phyloP scores from a whole-genome alignment of 2,113 vertebrate genomes.

The Scalopus aquaticus region DNA sequence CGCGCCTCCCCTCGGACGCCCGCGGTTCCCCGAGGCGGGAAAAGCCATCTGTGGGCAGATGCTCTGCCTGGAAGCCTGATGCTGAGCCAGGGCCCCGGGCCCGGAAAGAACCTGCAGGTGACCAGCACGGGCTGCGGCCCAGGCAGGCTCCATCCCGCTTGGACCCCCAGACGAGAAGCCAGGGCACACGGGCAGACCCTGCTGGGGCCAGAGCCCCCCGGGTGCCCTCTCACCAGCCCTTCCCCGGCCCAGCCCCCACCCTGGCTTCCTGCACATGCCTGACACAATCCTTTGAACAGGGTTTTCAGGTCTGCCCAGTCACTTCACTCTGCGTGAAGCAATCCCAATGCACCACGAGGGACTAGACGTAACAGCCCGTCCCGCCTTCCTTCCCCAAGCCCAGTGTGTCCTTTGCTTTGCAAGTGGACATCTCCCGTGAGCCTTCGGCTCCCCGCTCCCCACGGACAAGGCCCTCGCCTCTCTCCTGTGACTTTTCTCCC shows the following conservation, averaged over 20 bases:
- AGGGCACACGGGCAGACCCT: background rate
- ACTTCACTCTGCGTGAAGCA: background rate
- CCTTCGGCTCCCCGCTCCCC: too few relatives aligned
- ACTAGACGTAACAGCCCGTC: background rate
- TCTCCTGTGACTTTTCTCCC: background rate
- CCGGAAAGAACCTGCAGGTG: background rate
- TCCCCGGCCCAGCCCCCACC: background rate
- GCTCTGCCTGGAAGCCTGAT: background rate
- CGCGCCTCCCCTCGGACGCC: background rate
- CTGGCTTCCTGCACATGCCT: constrained; percentile 50
- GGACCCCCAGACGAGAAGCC: background rate
- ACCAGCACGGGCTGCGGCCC: rapidly evolving
- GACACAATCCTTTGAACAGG: background rate
- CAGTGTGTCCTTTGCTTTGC: rapidly evolving
- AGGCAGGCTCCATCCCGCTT: background rate
- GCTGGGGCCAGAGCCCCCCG: background rate
- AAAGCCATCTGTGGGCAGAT: background rate
- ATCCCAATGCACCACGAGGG: background rate
- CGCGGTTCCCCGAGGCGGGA: rapidly evolving
- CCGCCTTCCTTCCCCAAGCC: rapidly evolving
- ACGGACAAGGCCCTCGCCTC: background rate
- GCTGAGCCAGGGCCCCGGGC: background rate
- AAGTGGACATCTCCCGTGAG: background rate
- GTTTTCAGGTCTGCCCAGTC: background rate
- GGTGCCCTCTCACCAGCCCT: constrained; percentile 56